Evolutionary conservation across 1,140 invertebrate genomes (phyloP), one percentile per base, ranked within the genome.

Genomic region (Tetramorium simillimum): DNA sequence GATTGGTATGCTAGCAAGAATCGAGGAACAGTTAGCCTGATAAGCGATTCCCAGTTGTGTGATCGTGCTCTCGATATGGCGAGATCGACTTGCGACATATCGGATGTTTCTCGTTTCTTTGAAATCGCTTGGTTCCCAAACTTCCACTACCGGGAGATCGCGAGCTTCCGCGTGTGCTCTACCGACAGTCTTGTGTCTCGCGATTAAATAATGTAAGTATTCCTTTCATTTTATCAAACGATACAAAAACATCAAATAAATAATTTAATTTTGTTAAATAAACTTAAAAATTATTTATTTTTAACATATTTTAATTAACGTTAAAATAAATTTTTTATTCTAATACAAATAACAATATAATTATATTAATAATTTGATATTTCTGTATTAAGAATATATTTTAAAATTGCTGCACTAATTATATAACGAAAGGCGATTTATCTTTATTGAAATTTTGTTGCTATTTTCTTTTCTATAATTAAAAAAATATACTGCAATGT

Each of bases 1-100:
- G 82, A 92, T 93, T 93, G 91, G 91, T 93, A 94, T 93, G 92
- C 92, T 60, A 92, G 90, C 60, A 62, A 90, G 89, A 87, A 84
- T 77, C 84, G 76, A 89, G 85, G 58, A 85, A 92, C 92, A 89
- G 91, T 90, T 92, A 93, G 62, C 91, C 87, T 92, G 89, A 93
- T 92, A 92, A 93, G 87, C 86, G 85, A 92, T 93, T 93, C 87
- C 86, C 86, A 88, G 86, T 81, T 85, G 69, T 85, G 69, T 77
- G 85, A 85, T 84, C 76, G 60, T 88, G 86, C 58, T 92, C 92
- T 89, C 86, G 86, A 93, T 93, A 93, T 92, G 90, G 93, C 56
- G 37, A 92, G 80, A 72, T 78, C 89, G 75, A 88, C 89, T 91
- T 92, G 60, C 43, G 14, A 14, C 78, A 37, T 53, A 82, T 82